Evolutionary conservation across 2,888 invertebrate genomes (phyloP).

Genomic region (Lycophotia porphyrea): DNA sequence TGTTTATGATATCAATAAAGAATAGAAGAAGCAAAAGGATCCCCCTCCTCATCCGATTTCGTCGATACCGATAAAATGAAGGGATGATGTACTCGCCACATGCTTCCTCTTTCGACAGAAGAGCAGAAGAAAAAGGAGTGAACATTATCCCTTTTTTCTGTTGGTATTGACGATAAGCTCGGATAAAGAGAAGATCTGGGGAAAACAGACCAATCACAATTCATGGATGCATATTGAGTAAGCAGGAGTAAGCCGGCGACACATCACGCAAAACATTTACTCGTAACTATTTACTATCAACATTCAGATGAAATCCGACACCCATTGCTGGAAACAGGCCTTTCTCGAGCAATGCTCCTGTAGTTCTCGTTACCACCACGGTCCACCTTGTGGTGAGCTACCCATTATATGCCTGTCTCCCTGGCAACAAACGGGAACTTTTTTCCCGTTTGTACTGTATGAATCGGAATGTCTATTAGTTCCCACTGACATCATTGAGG

Average conservation of each 20-base stretch:
- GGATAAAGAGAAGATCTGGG: neutral
- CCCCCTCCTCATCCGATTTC: neutral
- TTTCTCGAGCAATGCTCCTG: neutral
- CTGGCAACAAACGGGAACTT: too few species aligned
- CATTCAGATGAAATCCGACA: neutral
- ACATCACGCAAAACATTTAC: neutral
- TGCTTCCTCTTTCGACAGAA: neutral
- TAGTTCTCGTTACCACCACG: neutral
- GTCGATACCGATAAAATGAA: neutral
- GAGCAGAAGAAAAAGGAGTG: neutral
- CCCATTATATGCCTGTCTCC: too few species aligned
- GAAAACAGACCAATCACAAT: neutral
- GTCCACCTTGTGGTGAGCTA: neutral
- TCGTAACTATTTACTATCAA: neutral
- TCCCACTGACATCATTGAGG: too few species aligned
- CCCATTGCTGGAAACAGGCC: neutral
- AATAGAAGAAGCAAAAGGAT: neutral
- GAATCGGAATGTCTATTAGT: too few species aligned
- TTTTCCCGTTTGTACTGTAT: too few species aligned
- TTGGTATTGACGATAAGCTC: neutral
- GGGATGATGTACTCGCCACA: neutral
- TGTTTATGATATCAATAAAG: constrained; percentile 1
- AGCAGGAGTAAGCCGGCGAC: neutral
- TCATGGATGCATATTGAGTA: neutral
- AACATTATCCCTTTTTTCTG: neutral